Evolutionary conservation across 2,113 vertebrate genomes (phyloP), one percentile per base, ranked within the genome.

Genomic region (Corydoras maculifer): DNA sequence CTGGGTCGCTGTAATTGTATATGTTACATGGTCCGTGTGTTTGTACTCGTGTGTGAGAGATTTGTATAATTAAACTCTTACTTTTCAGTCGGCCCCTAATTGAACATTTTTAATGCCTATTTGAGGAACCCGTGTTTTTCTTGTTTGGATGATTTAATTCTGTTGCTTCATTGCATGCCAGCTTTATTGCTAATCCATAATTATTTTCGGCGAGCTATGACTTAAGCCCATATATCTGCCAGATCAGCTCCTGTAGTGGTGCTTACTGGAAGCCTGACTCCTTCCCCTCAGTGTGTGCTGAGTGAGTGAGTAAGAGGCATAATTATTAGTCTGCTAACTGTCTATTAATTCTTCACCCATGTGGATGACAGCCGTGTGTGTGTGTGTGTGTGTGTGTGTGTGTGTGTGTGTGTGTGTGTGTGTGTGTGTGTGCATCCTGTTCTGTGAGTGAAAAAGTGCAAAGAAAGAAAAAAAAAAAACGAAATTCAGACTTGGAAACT

Each of bases 311-410:
- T 86, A 83, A 86, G 80, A 73, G 72, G 68, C 70, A 81, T 86
- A 87, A 88, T 90, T 88, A 88, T 82, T 79, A 68, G 86, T 89
- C 85, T 88, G 80, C 80, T 71, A 35, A 79, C 78, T 76, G 65
- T 68, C 73, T 79, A 83, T 86, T 84, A 82, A 87, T 87, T 78
- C 86, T 83, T 74, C 67, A 67, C 80, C 77, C 70, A 50, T 73
- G 72, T 69, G 77, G 73, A 51, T 78, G 75, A 82, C 78, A 74
- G 75, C 48, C 70, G 70, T 72, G 71, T 70, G 80, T 77, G 54
- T 79, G 78, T 81, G 78, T 75, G 74, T 18, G 74, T 64, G 62
- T 63, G 53, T 65, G 77, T 43, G 18, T 25, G 18, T 25, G 18
- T 25, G 18, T 25, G 18, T 25, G 18, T 25, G 18, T 25, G 18